phyloP scores from a whole-genome alignment of 2,113 vertebrate species.

The Megaceryle maxima region DNA sequence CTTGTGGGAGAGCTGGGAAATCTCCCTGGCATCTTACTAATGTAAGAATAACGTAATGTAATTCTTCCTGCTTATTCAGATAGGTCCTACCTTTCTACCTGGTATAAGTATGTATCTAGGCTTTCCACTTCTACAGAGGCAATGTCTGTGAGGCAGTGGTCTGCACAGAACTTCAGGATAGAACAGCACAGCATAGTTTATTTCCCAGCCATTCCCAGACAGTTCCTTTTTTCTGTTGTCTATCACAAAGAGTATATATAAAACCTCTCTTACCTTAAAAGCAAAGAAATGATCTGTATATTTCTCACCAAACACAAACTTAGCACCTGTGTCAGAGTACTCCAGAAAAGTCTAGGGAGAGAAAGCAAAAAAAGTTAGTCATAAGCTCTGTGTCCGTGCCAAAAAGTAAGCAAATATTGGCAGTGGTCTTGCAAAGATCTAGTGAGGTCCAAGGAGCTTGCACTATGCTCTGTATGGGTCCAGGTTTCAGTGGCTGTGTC shows the following conservation, averaged over 20 bases:
- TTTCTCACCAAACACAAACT: slow-evolving; percentile 84
- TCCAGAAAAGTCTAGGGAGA: slow-evolving; percentile 78
- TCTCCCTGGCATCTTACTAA: not conserved
- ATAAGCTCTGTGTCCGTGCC: not conserved
- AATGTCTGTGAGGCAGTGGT: not conserved
- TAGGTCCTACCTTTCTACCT: not conserved
- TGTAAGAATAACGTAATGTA: not conserved
- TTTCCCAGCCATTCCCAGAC: not conserved
- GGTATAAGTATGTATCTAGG: not conserved
- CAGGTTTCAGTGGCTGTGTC: not conserved
- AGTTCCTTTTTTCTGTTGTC: not conserved
- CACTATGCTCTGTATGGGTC: not conserved
- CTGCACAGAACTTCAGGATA: not conserved
- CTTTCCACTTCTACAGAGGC: not conserved
- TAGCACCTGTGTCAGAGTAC: slow-evolving; percentile 78
- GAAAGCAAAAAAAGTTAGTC: not conserved
- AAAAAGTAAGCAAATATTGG: not conserved
- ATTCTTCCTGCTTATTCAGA: not conserved
- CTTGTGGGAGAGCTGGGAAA: not conserved
- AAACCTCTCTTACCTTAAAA: slow-evolving; percentile 81
- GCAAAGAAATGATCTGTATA: slow-evolving; percentile 84
- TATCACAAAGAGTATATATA: not conserved
- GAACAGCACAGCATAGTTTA: not conserved
- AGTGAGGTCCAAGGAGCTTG: not conserved
- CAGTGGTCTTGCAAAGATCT: not conserved